phyloP scores from a whole-genome alignment of 2,797 vertebrate genomes.

The Hydrophis major region DNA sequence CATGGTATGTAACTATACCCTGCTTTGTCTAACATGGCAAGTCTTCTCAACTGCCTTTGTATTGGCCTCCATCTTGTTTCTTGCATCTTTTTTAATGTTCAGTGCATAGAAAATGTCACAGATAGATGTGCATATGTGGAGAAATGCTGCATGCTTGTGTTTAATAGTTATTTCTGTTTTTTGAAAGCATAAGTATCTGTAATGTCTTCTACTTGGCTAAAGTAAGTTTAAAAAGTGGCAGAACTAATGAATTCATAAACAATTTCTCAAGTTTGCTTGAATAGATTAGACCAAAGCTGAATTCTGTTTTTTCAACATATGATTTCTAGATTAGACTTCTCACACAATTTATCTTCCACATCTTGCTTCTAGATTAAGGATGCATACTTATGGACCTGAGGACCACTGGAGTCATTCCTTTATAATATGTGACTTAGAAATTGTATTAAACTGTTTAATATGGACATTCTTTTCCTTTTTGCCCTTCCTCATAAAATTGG shows the following conservation, averaged over 20 bases:
- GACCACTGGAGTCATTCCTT: background rate
- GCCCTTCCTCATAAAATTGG: background rate
- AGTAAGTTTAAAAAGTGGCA: background rate
- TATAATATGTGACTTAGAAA: background rate
- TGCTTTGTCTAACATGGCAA: background rate
- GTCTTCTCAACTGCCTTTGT: background rate
- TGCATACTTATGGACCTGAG: background rate
- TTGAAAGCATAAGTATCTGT: background rate
- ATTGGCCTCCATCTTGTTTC: background rate
- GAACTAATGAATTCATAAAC: background rate
- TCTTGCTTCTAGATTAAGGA: background rate
- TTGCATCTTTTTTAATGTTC: background rate
- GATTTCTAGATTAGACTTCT: conserved; percentile 2
- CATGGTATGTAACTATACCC: background rate
- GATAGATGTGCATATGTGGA: background rate
- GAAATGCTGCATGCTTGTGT: background rate
- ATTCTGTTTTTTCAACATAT: conserved; percentile 8
- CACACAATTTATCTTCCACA: background rate
- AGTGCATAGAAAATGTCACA: background rate
- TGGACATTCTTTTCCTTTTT: background rate
- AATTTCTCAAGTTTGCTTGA: background rate
- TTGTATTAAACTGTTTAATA: background rate
- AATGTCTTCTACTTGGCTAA: background rate
- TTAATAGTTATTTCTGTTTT: background rate
- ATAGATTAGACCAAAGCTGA: background rate